Evolutionary conservation across 2,113 vertebrate genomes (phyloP), one percentile per base, ranked within the genome.

Genomic region (Trinectes maculatus): DNA sequence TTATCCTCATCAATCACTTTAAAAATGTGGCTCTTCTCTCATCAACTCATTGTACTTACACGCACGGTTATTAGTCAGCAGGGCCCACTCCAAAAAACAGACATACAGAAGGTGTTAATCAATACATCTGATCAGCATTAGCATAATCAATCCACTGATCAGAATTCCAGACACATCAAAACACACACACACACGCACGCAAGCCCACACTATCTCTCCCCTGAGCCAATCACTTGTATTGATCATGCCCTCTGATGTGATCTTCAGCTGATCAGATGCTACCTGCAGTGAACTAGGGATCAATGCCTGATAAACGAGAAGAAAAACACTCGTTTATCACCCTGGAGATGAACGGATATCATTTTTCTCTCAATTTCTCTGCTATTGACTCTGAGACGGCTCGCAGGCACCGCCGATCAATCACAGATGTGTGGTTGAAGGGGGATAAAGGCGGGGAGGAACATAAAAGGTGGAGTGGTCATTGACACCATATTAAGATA

Each of bases 241-340:
- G 88, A 91, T 90, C 90, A 87, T 46, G 59, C 62, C 57, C 71
- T 74, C 86, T 90, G 82, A 87, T 90, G 89, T 87, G 88, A 91
- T 90, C 85, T 84, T 82, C 78, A 84, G 70, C 86, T 91, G 89
- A 90, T 91, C 90, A 90, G 82, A 89, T 84, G 85, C 86, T 90
- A 89, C 84, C 87, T 87, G 86, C 80, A 57, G 82, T 88, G 83
- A 87, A 87, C 85, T 68, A 60, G 11, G 68, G 74, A 90, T 91
- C 86, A 85, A 91, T 91, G 86, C 29, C 85, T 91, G 89, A 91
- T 89, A 87, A 89, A 91, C 80, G 82, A 87, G 80, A 87, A 87
- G 79, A 89, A 91, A 89, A 91, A 91, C 87, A 89, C 87, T 89
- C 89, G 87, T 91, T 91, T 86, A 89, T 91, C 87, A 89, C 86